Percentiles rank a stretch among this genome's conserved stretches.
Conservation (phyloP, 2,888 invertebrate species). For the Salpingus planirostris region DNA sequence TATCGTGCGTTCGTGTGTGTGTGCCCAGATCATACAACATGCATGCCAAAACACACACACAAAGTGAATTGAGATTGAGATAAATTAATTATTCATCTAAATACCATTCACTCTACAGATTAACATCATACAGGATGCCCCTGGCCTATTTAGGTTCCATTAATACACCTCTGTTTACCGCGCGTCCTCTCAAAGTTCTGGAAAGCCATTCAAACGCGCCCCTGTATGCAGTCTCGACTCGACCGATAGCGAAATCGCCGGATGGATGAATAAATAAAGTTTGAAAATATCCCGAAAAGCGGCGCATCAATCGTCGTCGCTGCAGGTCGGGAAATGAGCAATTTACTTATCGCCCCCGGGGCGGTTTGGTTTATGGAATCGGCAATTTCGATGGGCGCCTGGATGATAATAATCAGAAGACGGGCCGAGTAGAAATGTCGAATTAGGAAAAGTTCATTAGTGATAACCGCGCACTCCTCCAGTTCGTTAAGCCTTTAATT, state of each 20-base stretch:
- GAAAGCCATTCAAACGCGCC: conserved; percentile 11
- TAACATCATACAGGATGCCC: conserved; percentile 30
- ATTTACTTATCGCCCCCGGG: conserved; percentile 4
- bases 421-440: conserved; percentile 17
- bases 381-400: conserved; percentile 10
- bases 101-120: conserved; percentile 35
- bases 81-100: conserved; percentile 39
- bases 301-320: conserved; percentile 1
- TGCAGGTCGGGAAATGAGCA: conserved; percentile 8
- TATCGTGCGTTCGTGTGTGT: conserved; percentile 17
- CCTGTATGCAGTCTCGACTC: background rate
- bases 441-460: conserved; percentile 38
- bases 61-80: conserved; percentile 38
- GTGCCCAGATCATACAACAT: conserved; percentile 33
- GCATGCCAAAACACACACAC: conserved; percentile 36
- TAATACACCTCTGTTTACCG: conserved; percentile 37
- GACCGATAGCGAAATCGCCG: background rate
- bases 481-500: conserved; percentile 36
- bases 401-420: too few species aligned
- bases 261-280: background rate
- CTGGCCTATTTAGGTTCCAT: conserved; percentile 35
- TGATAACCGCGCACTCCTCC: conserved; percentile 31
- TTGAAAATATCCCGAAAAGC: background rate
- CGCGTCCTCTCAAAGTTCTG: conserved; percentile 33
- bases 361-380: conserved; percentile 9